These are phyloP conservation scores for Alosa sapidissima DNA, from an alignment of 2,797 vertebrate genomes.

Conservation along the genomic window DNA sequence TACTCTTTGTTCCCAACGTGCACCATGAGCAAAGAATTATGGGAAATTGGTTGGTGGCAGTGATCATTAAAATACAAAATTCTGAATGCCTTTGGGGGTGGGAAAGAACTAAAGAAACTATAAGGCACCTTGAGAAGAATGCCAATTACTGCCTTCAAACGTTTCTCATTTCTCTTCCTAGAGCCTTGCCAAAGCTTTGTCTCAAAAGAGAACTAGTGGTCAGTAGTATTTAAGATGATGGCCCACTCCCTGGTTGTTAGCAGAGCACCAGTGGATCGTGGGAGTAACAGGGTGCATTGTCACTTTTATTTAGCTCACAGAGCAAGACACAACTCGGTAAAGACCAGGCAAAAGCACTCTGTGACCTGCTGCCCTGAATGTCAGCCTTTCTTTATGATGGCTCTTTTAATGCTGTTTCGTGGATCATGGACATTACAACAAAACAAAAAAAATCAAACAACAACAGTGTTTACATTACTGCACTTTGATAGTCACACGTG, in stretches of 20 bases:
- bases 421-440: not conserved
- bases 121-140: not conserved
- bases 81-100: not conserved
- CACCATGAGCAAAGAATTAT: not conserved
- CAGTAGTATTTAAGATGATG: not conserved
- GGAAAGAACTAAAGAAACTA: not conserved
- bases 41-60: not conserved
- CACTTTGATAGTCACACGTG: not conserved
- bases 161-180: not conserved
- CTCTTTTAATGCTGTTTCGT: not conserved
- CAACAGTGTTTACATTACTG: not conserved
- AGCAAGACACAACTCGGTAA: not conserved
- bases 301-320: not conserved
- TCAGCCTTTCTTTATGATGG: not conserved
- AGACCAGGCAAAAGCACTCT: not conserved
- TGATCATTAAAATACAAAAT: not conserved
- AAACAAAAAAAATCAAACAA: not conserved
- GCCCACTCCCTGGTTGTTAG: not conserved
- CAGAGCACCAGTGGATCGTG: not conserved
- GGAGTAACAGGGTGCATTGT: not conserved
- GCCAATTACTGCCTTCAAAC: not conserved
- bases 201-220: not conserved
- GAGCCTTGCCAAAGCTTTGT: not conserved
- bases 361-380: not conserved
- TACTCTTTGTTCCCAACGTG: not conserved